Evolutionary conservation across 2,888 invertebrate genomes (phyloP).

Genomic region (Horisme vitalbata): DNA sequence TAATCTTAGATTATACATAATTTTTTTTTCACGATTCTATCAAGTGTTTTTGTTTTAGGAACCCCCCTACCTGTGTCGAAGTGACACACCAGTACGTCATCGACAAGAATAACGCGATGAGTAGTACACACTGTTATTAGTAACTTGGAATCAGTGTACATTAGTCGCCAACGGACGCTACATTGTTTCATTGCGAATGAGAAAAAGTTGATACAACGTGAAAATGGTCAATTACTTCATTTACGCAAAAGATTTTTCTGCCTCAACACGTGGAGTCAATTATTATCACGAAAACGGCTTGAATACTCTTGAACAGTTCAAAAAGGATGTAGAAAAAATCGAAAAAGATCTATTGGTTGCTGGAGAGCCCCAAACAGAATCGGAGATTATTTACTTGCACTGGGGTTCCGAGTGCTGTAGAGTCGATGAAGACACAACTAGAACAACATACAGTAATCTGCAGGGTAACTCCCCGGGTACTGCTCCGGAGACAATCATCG

Average conservation of each 20-base stretch:
- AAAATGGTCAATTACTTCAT: constrained; percentile 34
- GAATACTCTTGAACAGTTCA: constrained; percentile 37
- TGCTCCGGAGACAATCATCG: constrained; percentile 29
- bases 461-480: constrained; percentile 16
- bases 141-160: constrained; percentile 1
- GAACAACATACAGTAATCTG: constrained; percentile 13
- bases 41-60: not conserved
- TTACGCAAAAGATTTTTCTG: constrained; percentile 37
- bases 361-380: constrained; percentile 26
- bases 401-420: constrained; percentile 39
- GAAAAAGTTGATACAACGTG: not conserved
- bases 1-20: not conserved
- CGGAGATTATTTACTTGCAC: constrained; percentile 41
- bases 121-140: not conserved
- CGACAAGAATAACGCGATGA: not conserved
- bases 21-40: not conserved
- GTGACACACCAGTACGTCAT: not conserved
- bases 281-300: constrained; percentile 38
- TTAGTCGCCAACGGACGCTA: constrained; percentile 1
- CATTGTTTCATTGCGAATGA: constrained; percentile 5
- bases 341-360: constrained; percentile 25
- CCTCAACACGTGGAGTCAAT: constrained; percentile 1
- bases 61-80: not conserved
- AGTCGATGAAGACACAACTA: constrained; percentile 35
- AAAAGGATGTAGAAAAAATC: constrained; percentile 35